These are phyloP conservation scores for Pseudorasbora parva DNA, from an alignment of 2,113 vertebrate species.

Conservation along the genomic window DNA sequence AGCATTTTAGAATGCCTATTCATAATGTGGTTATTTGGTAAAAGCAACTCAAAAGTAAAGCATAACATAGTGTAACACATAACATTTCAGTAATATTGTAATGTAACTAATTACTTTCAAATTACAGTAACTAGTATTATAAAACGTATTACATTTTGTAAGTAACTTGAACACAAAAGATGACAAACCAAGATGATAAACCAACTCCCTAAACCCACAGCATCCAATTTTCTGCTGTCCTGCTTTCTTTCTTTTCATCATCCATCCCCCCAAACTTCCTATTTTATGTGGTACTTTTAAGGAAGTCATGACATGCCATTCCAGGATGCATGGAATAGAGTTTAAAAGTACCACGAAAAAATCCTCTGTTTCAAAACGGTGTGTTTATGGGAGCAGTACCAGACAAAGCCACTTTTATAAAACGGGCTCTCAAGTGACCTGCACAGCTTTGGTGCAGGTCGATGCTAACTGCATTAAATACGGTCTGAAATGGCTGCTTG, in stretches of 20 bases:
- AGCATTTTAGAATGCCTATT: too few species aligned
- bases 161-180: neutral
- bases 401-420: constrained; percentile 38
- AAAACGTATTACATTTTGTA: too few species aligned
- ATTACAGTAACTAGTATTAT: too few species aligned
- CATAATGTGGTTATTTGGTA: too few species aligned
- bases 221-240: neutral
- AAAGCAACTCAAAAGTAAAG: too few species aligned
- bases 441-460: neutral
- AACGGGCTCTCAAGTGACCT: constrained; percentile 21
- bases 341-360: neutral
- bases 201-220: neutral
- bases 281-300: neutral
- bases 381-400: constrained; percentile 3
- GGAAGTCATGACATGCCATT: neutral
- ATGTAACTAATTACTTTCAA: too few species aligned
- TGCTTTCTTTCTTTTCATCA: neutral
- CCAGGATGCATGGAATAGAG: neutral
- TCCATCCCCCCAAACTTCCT: neutral
- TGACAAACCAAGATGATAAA: neutral
- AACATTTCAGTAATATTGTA: too few species aligned
- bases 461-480: constrained; percentile 33
- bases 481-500: constrained; percentile 2
- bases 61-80: too few species aligned
- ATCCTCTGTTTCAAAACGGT: neutral